These are phyloP conservation scores for Atta texana DNA, from an alignment of 1,140 invertebrate species.

Conservation along the genomic window DNA sequence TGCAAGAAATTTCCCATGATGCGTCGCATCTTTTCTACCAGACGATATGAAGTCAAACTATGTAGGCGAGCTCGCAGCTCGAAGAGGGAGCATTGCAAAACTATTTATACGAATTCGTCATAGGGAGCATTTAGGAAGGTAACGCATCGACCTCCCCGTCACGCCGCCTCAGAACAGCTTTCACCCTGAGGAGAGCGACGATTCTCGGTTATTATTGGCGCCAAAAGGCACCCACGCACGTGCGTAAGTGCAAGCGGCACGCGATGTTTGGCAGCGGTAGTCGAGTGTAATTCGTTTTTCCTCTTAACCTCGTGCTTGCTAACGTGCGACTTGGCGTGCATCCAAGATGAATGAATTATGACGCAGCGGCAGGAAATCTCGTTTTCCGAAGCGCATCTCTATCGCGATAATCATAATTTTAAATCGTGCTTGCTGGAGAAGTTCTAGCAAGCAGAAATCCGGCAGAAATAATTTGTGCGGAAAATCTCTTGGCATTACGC, in stretches of 20 bases:
- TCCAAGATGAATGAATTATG: conserved; percentile 71
- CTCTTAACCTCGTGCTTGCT: conserved; percentile 45
- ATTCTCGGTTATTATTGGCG: conserved; percentile 74
- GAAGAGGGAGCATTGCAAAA: neutral
- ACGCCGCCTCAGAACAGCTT: conserved; percentile 61
- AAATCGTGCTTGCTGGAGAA: neutral
- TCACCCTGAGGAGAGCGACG: conserved; percentile 69
- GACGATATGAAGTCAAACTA: conserved; percentile 10
- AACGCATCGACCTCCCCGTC: conserved; percentile 51
- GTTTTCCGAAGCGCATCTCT: conserved; percentile 23
- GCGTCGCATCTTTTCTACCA: neutral
- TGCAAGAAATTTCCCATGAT: conserved; percentile 5
- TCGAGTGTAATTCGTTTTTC: conserved; percentile 71
- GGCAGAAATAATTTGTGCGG: neutral
- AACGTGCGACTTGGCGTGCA: conserved; percentile 67
- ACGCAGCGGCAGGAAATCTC: conserved; percentile 60
- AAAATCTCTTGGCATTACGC: conserved; percentile 10
- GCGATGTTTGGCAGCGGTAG: conserved; percentile 69
- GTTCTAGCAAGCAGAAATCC: conserved; percentile 14
- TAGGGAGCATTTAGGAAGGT: conserved; percentile 67
- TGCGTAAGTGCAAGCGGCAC: conserved; percentile 71
- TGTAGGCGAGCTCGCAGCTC: conserved; percentile 43
- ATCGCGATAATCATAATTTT: conserved; percentile 29
- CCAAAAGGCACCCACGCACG: conserved; percentile 73
- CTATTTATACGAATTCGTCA: conserved; percentile 77